Evolutionary conservation across 1,140 invertebrate species (phyloP), one percentile per base, ranked within the genome.

Genomic region (Radopholus similis): DNA sequence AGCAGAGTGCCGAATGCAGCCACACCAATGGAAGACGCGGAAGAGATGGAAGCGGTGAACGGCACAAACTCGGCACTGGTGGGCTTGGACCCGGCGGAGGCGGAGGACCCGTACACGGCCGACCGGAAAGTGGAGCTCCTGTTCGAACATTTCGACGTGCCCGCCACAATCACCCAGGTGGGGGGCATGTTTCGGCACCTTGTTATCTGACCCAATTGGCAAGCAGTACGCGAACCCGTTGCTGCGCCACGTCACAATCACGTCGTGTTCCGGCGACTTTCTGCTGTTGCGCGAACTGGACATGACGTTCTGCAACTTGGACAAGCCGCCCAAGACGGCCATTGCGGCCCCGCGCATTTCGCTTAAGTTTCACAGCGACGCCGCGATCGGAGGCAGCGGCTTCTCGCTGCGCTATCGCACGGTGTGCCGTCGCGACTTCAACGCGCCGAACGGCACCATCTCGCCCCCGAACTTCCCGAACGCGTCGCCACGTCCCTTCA

Each of bases 351-450:
- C 70, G 15, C 18, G 34, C n/a, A 11, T 73, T 51, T 53, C 76
- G 2, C 64, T 85, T 6, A 72, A 77, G 57, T 84, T 85, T 69
- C 71, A 75, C 23, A 77, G 83, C 4, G 83, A 85, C 70, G 51
- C 18, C 18, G 13, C 62, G 26, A 62, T 62, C 18, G 47, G 66
- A 32, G 74, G 78, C 30, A 58, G 44, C 44, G 74, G 76, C 9
- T 77, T 81, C 64, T 68, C 51, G 28, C 44, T 80, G 38, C 57
- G 59, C 47, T 79, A 81, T 53, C 34, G 18, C 34, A 21, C 60
- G 63, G 71, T 71, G 26, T 73, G 71, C 42, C 44, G 72, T 21
- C 57, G 59, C 37, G 71, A 74, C 47, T 73, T 73, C 26, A 66
- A 34, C 28, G 63, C 34, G 15, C 42, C 51, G 42, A 80, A 82